phyloP scores from a whole-genome alignment of 2,113 vertebrate species.

The Hyaena hyaena region DNA sequence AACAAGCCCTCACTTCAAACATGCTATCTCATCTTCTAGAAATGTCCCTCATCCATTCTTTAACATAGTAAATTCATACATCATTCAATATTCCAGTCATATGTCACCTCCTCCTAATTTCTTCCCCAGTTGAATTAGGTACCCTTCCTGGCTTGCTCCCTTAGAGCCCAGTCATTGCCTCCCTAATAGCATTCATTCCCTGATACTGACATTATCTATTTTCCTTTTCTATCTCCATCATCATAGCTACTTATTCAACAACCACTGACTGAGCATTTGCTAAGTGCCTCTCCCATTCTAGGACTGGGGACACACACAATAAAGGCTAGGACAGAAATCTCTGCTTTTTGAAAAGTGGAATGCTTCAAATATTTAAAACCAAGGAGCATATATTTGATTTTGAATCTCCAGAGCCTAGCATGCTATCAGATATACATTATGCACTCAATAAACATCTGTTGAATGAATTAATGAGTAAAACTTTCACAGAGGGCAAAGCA shows the following conservation, averaged over 20 bases:
- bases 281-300: neutral
- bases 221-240: neutral
- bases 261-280: neutral
- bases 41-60: neutral
- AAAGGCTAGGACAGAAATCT: neutral
- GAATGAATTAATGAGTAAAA: conserved; percentile 33
- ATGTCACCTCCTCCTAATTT: neutral
- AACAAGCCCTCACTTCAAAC: neutral
- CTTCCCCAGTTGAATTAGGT: neutral
- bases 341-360: neutral
- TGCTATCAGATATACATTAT: neutral
- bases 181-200: neutral
- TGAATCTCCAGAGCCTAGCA: neutral
- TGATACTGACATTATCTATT: neutral
- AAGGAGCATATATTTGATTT: neutral
- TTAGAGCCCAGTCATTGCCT: neutral
- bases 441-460: neutral
- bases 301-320: neutral
- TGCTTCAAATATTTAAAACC: neutral
- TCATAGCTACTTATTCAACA: neutral
- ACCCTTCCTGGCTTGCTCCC: neutral
- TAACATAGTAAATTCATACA: neutral
- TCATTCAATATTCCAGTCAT: neutral
- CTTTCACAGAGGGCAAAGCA: neutral
- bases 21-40: neutral